Base-by-base conservation (phyloP, 2,888 invertebrate genomes). In the Laothoe populi region DNA sequence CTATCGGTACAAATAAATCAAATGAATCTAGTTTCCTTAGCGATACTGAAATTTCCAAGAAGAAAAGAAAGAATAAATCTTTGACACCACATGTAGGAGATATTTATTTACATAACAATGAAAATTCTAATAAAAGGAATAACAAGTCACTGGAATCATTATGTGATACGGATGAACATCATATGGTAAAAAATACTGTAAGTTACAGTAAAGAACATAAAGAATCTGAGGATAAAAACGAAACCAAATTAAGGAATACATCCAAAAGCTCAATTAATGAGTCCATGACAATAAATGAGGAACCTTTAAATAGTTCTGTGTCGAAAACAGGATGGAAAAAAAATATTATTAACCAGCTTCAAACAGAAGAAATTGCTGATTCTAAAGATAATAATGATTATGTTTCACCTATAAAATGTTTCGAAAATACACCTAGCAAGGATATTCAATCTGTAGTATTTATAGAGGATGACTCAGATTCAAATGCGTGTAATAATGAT, bases 381-480 rank as follows among this genome's bases (percentile, higher is more conserved):
- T 19, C 49, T 19, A 49, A 11, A 42, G 16, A 53, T 40, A 64
- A 58, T 46, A 62, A 59, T 16, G 64, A 70, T 11, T 44, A 64
- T 11, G 70, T 45, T 70, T 70, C 67, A 26, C 71, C 77, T 31
- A 67, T 69, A 65, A 79, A 78, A 60, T 67, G 87, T 42, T 82
- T 88, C 64, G 70, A 80, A 64, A 78, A 74, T 49, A 62, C 73
- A n/a, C 83, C 86, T 24, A 74, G 60, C 64, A 68, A 68, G 2
- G 57, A 72, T 63, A 69, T 87, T 8, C 67, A 82, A 67, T 68
- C 86, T 21, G 67, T 78, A 16, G 70, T 90, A 23, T 73, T 80
- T 31, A 83, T 87, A 63, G 90, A 91, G 4, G 53, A 61, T 60
- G 87, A 90, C 73, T 82, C 83, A 0, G 86, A 90, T 70, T 85